Evolutionary conservation across 2,888 invertebrate genomes (phyloP).

Genomic region (Tholera decimalis): DNA sequence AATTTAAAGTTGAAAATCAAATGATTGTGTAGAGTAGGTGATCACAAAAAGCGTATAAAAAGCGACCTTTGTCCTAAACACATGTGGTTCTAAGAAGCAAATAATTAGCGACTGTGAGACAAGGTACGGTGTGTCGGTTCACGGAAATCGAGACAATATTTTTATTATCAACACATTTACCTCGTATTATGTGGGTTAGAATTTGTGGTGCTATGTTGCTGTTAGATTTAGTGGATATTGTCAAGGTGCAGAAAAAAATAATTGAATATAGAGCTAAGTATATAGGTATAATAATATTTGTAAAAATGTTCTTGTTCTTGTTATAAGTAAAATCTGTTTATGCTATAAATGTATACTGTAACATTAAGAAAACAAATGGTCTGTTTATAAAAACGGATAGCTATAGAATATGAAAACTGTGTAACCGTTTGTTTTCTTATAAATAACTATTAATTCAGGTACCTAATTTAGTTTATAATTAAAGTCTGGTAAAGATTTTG

Average conservation of each 20-base stretch:
- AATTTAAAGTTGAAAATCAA: conserved; percentile 27
- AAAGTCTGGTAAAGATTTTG: too few species aligned
- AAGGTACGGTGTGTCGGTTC: conserved; percentile 64
- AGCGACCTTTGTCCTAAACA: conserved; percentile 75
- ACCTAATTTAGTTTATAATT: too few species aligned
- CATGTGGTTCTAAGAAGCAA: conserved; percentile 78
- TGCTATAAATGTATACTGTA: too few species aligned
- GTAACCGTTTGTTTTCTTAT: too few species aligned
- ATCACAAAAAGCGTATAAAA: conserved; percentile 72
- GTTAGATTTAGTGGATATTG: conserved; percentile 6
- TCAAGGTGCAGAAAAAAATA: not conserved
- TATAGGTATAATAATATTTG: too few species aligned
- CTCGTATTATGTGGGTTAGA: conserved; percentile 31
- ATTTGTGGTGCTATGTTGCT: not conserved
- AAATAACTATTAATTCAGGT: too few species aligned
- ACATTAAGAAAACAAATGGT: too few species aligned
- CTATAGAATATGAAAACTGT: too few species aligned
- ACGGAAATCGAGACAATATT: conserved; percentile 42
- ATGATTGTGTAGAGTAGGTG: conserved; percentile 49
- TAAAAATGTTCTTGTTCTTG: too few species aligned
- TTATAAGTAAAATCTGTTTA: too few species aligned
- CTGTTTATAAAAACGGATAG: too few species aligned
- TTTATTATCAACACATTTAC: conserved; percentile 58
- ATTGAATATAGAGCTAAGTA: too few species aligned
- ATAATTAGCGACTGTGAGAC: conserved; percentile 74